Conservation (phyloP, 2,113 vertebrate species). For the Siphamia tubifer region DNA sequence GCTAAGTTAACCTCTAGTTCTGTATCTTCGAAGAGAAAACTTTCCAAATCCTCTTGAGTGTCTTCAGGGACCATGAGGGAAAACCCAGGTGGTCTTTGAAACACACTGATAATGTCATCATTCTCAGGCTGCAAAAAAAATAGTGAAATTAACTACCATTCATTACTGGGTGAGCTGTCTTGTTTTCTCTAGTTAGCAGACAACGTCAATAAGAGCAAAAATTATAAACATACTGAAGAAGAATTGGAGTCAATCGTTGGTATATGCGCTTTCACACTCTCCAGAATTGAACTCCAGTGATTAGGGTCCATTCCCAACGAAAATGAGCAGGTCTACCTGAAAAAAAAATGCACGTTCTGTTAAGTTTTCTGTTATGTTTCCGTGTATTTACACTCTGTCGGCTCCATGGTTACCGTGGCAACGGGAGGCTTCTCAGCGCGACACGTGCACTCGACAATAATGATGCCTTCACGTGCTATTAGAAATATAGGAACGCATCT, state of each 20-base stretch:
- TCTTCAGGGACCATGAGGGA: conserved; percentile 65
- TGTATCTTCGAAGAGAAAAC: conserved; percentile 44
- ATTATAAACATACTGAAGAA: conserved; percentile 43
- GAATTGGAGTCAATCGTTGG: conserved; percentile 80
- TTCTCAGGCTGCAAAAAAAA: conserved; percentile 73
- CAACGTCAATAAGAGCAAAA: not conserved
- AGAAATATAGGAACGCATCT: not conserved
- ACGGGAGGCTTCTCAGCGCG: not conserved
- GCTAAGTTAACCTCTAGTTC: conserved; percentile 54
- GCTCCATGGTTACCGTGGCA: conserved; percentile 17
- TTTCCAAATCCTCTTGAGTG: conserved; percentile 42
- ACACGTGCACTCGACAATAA: not conserved
- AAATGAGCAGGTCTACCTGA: not conserved
- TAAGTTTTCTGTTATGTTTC: not conserved
- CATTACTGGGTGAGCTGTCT: not conserved
- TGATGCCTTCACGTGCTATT: conserved; percentile 30
- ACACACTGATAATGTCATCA: conserved; percentile 76
- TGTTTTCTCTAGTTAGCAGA: not conserved
- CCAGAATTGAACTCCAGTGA: conserved; percentile 70
- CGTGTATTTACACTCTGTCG: not conserved
- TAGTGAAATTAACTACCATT: not conserved
- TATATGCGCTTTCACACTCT: conserved; percentile 76
- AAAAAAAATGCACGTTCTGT: too few species aligned
- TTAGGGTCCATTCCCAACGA: conserved; percentile 7
- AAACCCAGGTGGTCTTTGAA: conserved; percentile 74